phyloP scores from a whole-genome alignment of 2,113 vertebrate species.

The Diglossa brunneiventris region DNA sequence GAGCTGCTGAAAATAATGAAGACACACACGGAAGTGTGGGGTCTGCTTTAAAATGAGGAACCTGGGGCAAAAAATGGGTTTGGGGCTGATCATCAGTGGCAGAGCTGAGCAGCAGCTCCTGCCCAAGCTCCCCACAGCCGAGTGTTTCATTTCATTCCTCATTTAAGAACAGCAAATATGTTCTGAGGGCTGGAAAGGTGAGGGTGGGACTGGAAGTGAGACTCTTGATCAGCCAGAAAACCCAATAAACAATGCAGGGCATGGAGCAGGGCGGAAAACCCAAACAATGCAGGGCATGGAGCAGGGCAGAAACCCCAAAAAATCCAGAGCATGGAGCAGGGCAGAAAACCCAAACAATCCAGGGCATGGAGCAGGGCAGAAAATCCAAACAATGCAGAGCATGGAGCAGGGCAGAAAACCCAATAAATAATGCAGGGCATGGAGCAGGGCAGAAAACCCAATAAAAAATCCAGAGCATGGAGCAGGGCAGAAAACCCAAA shows the following conservation, averaged over 20 bases:
- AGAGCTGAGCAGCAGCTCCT: neutral
- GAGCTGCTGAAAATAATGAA: neutral
- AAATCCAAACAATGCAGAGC: neutral
- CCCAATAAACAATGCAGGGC: neutral
- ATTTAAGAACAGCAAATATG: neutral
- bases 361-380: neutral
- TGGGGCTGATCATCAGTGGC: neutral
- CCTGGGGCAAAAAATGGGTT: neutral
- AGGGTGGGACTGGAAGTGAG: neutral
- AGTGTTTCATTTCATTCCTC: neutral
- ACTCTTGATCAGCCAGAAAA: neutral
- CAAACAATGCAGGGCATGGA: neutral
- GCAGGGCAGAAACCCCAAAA: neutral
- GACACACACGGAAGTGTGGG: neutral
- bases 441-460: no score
- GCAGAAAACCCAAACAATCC: neutral
- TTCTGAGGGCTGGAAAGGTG: neutral
- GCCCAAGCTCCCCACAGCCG: neutral
- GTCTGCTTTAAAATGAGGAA: neutral
- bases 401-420: neutral
- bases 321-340: neutral
- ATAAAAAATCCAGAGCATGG: fast-evolving
- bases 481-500: neutral
- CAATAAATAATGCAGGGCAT: neutral
- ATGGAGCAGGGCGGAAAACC: neutral